Percentiles rank a stretch among this genome's conserved stretches.
phyloP scores from a whole-genome alignment of 2,113 vertebrate species.

The Numida meleagris region DNA sequence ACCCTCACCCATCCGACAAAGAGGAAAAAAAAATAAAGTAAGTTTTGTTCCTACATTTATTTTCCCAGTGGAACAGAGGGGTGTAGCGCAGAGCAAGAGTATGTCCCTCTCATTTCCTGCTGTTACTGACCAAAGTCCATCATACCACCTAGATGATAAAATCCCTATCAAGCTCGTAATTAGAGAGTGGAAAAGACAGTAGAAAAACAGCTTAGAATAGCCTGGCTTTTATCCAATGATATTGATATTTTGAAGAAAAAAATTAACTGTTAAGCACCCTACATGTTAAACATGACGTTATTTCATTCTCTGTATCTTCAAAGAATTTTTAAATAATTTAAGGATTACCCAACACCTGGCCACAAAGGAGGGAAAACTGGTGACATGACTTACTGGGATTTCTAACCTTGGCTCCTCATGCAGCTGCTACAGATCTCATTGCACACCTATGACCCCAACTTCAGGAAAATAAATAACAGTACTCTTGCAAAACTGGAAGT shows the following conservation, averaged over 20 bases:
- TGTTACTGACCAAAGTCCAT: neutral
- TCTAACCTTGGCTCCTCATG: neutral
- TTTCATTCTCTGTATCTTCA: neutral
- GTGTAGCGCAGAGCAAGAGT: neutral
- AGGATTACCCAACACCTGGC: neutral
- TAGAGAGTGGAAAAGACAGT: neutral
- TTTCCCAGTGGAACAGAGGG: conserved; percentile 30
- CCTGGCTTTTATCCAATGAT: neutral
- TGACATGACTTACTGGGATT: neutral
- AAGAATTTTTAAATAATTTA: neutral
- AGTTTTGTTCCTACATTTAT: neutral
- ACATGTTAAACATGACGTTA: neutral
- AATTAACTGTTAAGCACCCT: neutral
- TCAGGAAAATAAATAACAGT: neutral
- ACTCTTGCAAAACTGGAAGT: neutral
- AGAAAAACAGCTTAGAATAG: neutral
- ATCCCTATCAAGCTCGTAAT: neutral
- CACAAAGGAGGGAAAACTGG: neutral
- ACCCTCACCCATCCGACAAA: neutral
- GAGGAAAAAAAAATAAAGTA: neutral
- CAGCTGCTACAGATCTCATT: neutral
- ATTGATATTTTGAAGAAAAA: neutral
- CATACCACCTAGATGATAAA: neutral
- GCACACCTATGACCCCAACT: neutral
- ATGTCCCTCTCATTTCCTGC: conserved; percentile 38